Conservation (phyloP, 2,113 vertebrate genomes). For the Toxotes chatareus region DNA sequence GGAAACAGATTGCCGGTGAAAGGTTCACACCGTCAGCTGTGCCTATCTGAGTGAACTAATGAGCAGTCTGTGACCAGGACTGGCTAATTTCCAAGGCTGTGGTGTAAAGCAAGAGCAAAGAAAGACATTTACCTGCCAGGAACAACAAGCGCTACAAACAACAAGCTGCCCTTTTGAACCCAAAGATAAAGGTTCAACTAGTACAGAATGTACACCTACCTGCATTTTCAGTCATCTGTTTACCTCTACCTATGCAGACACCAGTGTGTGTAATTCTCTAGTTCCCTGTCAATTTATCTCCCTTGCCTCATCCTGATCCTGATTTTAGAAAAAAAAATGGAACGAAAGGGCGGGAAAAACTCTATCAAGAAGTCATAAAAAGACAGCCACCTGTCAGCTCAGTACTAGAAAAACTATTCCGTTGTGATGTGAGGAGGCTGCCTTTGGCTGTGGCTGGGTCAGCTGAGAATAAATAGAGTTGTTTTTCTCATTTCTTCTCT, state of each 20-base stretch:
- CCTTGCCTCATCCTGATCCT: background rate
- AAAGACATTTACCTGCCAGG: background rate
- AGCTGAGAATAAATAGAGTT: constrained; percentile 57
- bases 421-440: constrained; percentile 16
- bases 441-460: constrained; percentile 50
- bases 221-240: background rate
- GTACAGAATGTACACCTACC: no score
- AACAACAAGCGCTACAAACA: background rate
- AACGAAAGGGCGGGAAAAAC: background rate
- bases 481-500: constrained; percentile 52
- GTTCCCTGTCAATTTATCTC: constrained; percentile 1
- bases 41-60: background rate
- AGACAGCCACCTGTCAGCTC: constrained; percentile 7
- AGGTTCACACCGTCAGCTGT: background rate
- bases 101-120: background rate
- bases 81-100: background rate
- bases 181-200: background rate
- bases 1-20: background rate
- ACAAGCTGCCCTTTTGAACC: background rate
- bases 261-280: background rate
- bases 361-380: background rate
- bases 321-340: constrained; percentile 19
- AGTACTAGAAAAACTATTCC: background rate
- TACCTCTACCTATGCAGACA: background rate
- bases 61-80: no score